Base-by-base conservation (phyloP, 2,113 vertebrate species). In the Elanoides forficatus region DNA sequence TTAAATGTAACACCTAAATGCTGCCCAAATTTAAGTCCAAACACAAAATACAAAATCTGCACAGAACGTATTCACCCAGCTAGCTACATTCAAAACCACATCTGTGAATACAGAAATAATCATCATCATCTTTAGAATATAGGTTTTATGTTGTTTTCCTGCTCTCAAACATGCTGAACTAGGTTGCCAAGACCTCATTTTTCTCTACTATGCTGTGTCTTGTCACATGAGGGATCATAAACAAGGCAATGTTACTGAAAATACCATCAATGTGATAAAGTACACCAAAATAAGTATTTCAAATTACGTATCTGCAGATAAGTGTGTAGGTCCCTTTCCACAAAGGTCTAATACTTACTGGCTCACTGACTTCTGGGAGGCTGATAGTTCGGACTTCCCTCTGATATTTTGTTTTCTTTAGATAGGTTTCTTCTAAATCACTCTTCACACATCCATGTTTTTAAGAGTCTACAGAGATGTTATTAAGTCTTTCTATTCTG, bases 381-480 rank as follows among this genome's bases (percentile, higher is more conserved):
- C 27, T 48, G 93, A 56, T 55, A 71, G 88, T 90, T 85, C 95
- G 91, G 91, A 90, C 71, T 76, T 97, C 53, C 30, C 47, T 97
- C 38, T 67, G 71, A 79, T 83, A 82, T 71, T 95, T 78, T 85
- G 68, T 93, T 79, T 95, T 97, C 71, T 87, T 97, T 93, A 86
- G 80, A 56, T 36, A 75, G 58, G 56, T 80, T 95, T 36, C 50
- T 91, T 94, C 84, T 95, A 96, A 97, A 96, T 97, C 73, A 90
- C 8, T 12, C 29, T 63, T 95, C 92, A 81, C 21, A 90, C 45
- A 92, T 91, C 79, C 66, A 26, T 94, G 72, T 47, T 96, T 98
- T 98, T 97, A 97, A 78, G 95, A 96, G 86, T 72, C 97, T 95
- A 66, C 34, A 65, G 97, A 98, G 98, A 96, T 15, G 8, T 85